Evolutionary conservation across 53 echinoderm and acorn worm species (phyloP), one percentile per base, ranked within the genome.

Genomic region (Echinarachnius parma): DNA sequence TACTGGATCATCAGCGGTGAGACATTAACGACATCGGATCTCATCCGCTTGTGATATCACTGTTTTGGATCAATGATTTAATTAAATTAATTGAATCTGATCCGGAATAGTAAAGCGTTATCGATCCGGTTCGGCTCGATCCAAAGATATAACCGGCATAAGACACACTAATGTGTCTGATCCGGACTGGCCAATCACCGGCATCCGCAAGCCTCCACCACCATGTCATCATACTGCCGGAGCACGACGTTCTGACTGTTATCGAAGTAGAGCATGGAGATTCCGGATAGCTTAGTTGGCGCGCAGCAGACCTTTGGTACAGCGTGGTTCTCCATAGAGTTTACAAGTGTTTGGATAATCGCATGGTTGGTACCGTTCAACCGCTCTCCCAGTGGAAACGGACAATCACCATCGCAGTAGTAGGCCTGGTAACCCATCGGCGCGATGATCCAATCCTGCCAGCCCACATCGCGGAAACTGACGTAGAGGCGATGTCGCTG

Each of bases 371-470:
- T 98, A 9, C 91, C 91, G 35, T 98, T 98, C 21, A 91, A 86
- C 30, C 82, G 62, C 25, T 88, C 86, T 44, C 85, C 85, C 45
- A 98, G 64, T 9, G 98, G 98, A 50, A 98, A 98, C 20, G 88
- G 91, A 64, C 98, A 98, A 0, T 98, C 91, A 10, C 98, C 98
- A 21, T 84, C 80, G 55, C 98, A 98, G 66, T 85, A 91, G 53
- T 91, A 98, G 10, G 98, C 91, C 64, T 98, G 91, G 66, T 98
- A 98, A 4, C 91, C 91, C 84, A 84, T 98, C 4, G 98, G 98
- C 5, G 91, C 91, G 35, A 92, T 98, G 53, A 98, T 91, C 91
- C 98, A 98, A 32, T 98, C 88, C 47, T 98, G 82, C 98, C 98
- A 98, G 2, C 98, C 91, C 7, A 98, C 98, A 15, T 98, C 98